Evolutionary conservation across 2,113 vertebrate genomes (phyloP).

Genomic region (Stomatorhinus ivindoensis): DNA sequence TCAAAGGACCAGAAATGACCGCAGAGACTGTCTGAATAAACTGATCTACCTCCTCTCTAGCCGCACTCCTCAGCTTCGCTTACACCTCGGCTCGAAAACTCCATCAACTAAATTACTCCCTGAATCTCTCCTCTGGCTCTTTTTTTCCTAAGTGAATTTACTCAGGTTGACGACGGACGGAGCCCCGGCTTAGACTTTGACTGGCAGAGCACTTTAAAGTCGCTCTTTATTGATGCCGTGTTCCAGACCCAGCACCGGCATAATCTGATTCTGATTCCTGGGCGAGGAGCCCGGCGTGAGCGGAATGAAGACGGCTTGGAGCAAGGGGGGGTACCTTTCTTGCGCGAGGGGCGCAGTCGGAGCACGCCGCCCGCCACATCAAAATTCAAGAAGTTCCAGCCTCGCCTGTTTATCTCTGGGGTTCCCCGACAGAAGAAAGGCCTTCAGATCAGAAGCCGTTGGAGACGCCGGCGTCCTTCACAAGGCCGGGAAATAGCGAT

Average conservation of each 20-base stretch:
- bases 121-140: not conserved
- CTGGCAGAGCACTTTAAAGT: constrained; percentile 9
- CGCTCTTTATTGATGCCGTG: not conserved
- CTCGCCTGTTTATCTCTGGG: not conserved
- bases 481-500: not conserved
- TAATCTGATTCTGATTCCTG: constrained; percentile 1
- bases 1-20: not conserved
- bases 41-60: not conserved
- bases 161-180: not conserved
- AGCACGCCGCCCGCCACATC: not conserved
- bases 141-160: constrained; percentile 6
- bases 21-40: not conserved
- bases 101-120: not conserved
- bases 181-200: not conserved
- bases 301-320: not conserved
- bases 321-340: not conserved
- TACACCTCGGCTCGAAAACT: not conserved
- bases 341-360: not conserved
- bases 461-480: not conserved
- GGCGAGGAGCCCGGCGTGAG: not conserved
- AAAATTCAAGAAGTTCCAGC: not conserved
- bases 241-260: not conserved
- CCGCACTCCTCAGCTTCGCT: not conserved
- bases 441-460: not conserved
- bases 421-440: not conserved